These are phyloP conservation scores for Argyrosomus japonicus DNA, from an alignment of 2,113 vertebrate species.

Conservation along the genomic window DNA sequence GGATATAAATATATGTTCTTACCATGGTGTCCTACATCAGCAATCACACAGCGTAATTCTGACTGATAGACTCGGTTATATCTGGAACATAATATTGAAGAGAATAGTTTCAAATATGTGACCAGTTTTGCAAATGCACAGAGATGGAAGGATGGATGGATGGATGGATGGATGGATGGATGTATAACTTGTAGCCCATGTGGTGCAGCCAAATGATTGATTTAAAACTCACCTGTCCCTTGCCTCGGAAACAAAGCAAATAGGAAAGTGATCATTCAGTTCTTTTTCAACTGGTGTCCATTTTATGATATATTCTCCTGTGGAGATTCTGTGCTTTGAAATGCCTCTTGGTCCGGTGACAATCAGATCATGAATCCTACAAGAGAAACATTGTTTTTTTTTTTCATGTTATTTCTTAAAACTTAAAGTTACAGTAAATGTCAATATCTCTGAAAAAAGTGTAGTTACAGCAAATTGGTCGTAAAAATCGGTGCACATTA, in stretches of 20 bases:
- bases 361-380: slow-evolving; percentile 56
- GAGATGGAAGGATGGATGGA: too few species aligned
- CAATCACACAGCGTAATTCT: slow-evolving; percentile 70
- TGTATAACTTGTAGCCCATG: neutral
- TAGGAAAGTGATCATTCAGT: slow-evolving; percentile 57
- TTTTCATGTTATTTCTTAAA: neutral
- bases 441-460: neutral
- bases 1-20: neutral
- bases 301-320: slow-evolving; percentile 36
- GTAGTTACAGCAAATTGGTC: neutral
- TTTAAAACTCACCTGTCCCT: slow-evolving; percentile 42
- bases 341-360: slow-evolving; percentile 61
- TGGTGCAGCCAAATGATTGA: neutral
- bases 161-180: too few species aligned
- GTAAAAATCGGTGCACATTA: too few species aligned
- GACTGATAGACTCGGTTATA: slow-evolving; percentile 48
- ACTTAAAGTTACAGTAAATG: neutral
- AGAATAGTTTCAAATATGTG: neutral
- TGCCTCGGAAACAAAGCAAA: slow-evolving; percentile 74
- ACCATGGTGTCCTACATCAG: slow-evolving; percentile 50
- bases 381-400: neutral
- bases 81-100: slow-evolving; percentile 7
- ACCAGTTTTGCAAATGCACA: too few species aligned
- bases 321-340: slow-evolving; percentile 22
- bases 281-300: slow-evolving; percentile 68